Base-by-base conservation (phyloP, 2,113 vertebrate species). In the Larimichthys crocea region DNA sequence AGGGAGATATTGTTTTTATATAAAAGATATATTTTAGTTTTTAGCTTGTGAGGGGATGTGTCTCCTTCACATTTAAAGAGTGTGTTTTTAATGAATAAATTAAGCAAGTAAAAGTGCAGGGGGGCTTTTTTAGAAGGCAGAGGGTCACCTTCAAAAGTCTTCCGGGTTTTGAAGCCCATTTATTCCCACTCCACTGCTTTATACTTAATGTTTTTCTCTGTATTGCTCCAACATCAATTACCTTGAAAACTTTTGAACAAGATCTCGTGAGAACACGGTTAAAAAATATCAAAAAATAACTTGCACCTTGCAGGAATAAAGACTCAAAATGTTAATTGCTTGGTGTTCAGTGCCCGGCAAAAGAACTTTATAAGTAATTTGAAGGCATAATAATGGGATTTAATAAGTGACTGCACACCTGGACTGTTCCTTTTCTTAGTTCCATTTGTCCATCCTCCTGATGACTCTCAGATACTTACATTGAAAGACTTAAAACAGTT, bases 241-340 rank as follows among this genome's bases (percentile, higher is more conserved):
- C 56, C 66, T 59, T 22, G 15, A 63, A 74, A 77, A 52, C 11
- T 50, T 88, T 74, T 10, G 3, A 42, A 31, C 16, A 26, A n/a
- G 15, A 49, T 76, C 55, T 55, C 5, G 31, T 29, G 19, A 65
- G 64, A 26, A 68, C 0, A 0, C 1, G 50, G 17, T 57, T 83
- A 79, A 61, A 76, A 74, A 77, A 59, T 35, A 62, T 12, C 55
- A 17, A 61, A 75, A 74, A 61, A 61, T 76, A 74, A 66, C 76
- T 64, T 82, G 31, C 63, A 66, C 74, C 57, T 50, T 31, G 19
- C 60, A 80, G 20, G 11, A 85, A 48, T 48, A 62, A 76, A 75
- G 84, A 74, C 48, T 65, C 29, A 8, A 35, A 85, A 84, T 84
- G 86, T 86, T 74, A 90, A 91, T 91, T 87, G 78, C 85, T 82